Evolutionary conservation across 2,113 vertebrate species (phyloP).

Genomic region (Phylloscopus trochiloides): DNA sequence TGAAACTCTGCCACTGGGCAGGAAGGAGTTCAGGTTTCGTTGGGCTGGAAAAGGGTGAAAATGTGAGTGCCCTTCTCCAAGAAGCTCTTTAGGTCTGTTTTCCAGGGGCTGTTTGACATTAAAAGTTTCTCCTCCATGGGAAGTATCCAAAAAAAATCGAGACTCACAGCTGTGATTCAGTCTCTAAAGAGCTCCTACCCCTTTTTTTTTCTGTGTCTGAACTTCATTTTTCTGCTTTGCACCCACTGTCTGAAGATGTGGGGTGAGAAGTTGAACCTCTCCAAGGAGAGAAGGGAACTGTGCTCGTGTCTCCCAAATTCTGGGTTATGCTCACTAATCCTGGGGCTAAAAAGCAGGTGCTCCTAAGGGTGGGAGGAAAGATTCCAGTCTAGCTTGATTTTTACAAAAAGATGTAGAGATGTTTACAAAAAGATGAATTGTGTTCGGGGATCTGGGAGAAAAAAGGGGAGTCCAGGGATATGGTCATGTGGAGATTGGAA

Average conservation of each 20-base stretch:
- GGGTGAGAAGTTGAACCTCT: neutral
- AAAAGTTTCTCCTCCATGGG: neutral
- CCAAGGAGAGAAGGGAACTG: neutral
- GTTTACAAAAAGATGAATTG: neutral
- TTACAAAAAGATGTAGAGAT: neutral
- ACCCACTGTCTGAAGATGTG: neutral
- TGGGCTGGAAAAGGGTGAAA: constrained; percentile 14
- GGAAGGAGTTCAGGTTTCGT: constrained; percentile 18
- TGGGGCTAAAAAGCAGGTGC: neutral
- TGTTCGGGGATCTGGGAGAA: neutral
- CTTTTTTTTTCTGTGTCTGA: neutral
- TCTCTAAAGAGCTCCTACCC: neutral
- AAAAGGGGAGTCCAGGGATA: neutral
- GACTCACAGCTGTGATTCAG: neutral
- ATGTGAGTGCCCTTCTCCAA: neutral
- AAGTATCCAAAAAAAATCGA: neutral
- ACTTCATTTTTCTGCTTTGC: neutral
- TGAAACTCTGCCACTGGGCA: constrained; percentile 28
- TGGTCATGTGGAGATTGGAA: neutral
- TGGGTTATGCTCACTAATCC: neutral
- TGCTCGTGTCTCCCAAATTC: neutral
- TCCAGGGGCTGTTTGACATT: neutral
- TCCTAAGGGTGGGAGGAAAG: neutral
- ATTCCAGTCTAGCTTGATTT: neutral
- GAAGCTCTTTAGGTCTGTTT: neutral